Base-by-base conservation (phyloP, 2,888 invertebrate species). In the Habrosyne pyritoides region DNA sequence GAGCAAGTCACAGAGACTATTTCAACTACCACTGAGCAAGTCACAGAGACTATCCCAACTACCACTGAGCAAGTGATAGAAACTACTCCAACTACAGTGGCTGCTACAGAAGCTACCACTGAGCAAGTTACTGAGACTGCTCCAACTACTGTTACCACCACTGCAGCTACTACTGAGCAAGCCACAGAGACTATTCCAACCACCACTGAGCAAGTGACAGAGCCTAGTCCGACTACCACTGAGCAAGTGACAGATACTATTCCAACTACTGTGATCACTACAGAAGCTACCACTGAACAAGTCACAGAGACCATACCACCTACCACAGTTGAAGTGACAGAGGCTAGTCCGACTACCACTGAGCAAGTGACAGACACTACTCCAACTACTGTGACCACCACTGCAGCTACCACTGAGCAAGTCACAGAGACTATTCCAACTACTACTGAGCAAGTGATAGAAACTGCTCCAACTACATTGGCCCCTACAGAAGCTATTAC, bases 71-170 rank as follows among this genome's bases (percentile, higher is more conserved):
- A n/a, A n/a, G n/a, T n/a, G n/a, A n/a, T n/a, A n/a, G n/a, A n/a
- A n/a, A n/a, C n/a, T 1, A 14, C 21, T 10, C 21, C 59, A 7
- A 59, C 66, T 0, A 33, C 33, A 33, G 24, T 7, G 21, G 26
- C 22, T 0, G 49, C 42, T 21, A 33, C 33, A 18, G 47, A 33
- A 14, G 12, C 51, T 1, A 42, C 53, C 0, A 50, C 53, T 1
- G 22, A 21, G 10, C 22, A 22, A 12, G 10, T 5, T 33, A 55
- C 21, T 48, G 55, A 10, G 30, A 33, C 33, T 14, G 14, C 14
- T 49, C 49, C 49, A 0, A 49, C 49, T 12, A 47, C 47, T n/a
- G 47, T 33, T 12, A 47, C 28, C 0, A 36, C 47, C 0, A 48
- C 61, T 46, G 51, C 28, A 18, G 12, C 26, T 26, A 47, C 53